These are phyloP conservation scores for Elgaria multicarinata DNA, from an alignment of 2,113 vertebrate genomes.

Conservation along the genomic window DNA sequence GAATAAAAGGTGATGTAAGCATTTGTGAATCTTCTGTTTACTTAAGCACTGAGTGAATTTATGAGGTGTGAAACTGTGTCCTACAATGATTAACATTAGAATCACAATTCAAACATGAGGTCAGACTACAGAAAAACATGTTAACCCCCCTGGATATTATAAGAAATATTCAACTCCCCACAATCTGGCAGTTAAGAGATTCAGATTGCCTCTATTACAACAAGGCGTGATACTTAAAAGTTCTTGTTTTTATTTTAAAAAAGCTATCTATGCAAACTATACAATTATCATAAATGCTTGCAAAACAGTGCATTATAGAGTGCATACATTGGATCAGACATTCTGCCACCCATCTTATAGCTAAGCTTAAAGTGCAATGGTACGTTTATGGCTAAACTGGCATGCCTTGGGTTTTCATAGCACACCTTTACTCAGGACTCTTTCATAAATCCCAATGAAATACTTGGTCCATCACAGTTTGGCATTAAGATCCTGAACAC, in stretches of 20 bases:
- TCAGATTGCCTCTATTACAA: background rate
- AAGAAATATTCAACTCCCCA: conserved; percentile 43
- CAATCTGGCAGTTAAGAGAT: conserved; percentile 20
- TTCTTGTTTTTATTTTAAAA: background rate
- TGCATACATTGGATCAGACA: background rate
- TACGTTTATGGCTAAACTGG: background rate
- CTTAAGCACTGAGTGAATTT: conserved; percentile 67
- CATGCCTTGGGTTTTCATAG: background rate
- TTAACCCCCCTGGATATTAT: conserved; percentile 46
- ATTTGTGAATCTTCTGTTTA: conserved; percentile 73
- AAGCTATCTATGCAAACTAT: background rate
- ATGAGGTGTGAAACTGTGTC: conserved; percentile 70
- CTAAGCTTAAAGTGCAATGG: background rate
- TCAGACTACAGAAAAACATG: conserved; percentile 67
- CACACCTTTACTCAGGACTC: background rate
- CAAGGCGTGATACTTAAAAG: background rate
- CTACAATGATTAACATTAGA: conserved; percentile 74
- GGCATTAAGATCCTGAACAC: too few species aligned
- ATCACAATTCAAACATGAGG: conserved; percentile 71
- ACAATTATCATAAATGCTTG: background rate
- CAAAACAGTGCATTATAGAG: background rate
- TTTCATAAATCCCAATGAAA: too few species aligned
- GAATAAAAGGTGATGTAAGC: conserved; percentile 66
- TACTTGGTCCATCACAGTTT: too few species aligned
- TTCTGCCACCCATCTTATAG: background rate